Base-by-base conservation (phyloP, 2,113 vertebrate species). In the Sterna hirundo region DNA sequence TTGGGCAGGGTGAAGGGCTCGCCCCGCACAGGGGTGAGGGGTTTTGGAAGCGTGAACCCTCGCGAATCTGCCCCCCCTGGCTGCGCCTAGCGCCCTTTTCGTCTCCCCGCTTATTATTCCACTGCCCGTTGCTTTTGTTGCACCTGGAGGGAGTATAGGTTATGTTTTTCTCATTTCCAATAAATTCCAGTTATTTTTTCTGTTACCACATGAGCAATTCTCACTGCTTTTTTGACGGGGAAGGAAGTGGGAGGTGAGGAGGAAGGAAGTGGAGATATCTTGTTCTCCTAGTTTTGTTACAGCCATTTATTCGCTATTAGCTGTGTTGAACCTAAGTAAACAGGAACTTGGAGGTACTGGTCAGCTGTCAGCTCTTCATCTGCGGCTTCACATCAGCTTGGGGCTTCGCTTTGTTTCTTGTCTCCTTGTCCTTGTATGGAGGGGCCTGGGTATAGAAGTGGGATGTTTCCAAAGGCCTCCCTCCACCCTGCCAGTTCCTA, bases 171-270 rank as follows among this genome's bases (percentile, higher is more conserved):
- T 54, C 15, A 1, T 57, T 94, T 57, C 46, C 61, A 68, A 6
- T 81, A 54, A 83, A 84, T 69, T 20, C 3, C 34, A 6, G 23
- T 71, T 68, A 30, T 51, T 84, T 90, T 83, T 34, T 17, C 21
- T 60, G 4, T 51, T 66, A 15, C 19, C 13, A 3, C 38, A 54
- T 65, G 54, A 94, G 46, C 64, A 46, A 1, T 86, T 61, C 11
- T 65, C 16, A 4, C 40, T 44, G 44, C 17, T 32, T 40, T 72
- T 44, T 51, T 71, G 21, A 10, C 30, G 22, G 51, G 60, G 60
- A 70, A 91, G 96, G 93, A 96, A 95, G 76, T 75, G 86, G 94
- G 91, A 96, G 47, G 81, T 82, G 47, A 84, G 83, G 51, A 75
- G 93, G 94, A 96, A 94, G 95, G 96, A 95, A 95, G 38, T 21